phyloP scores from a whole-genome alignment of 2,113 vertebrate species.

The Scartelaos histophorus region DNA sequence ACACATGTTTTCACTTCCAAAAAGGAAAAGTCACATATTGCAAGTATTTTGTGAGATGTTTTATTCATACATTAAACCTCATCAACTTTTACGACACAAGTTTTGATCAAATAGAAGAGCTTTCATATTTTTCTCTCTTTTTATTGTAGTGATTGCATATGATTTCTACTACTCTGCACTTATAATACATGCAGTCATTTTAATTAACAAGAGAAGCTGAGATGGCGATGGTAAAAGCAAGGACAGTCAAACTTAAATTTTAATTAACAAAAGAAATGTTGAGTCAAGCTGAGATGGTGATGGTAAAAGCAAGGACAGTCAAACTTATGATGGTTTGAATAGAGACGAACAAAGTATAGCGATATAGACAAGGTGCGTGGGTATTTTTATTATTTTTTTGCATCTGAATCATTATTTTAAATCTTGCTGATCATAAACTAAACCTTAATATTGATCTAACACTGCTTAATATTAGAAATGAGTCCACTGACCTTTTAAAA shows the following conservation, averaged over 20 bases:
- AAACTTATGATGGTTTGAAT: background rate
- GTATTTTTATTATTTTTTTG: too few relatives aligned
- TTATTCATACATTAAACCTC: constrained; percentile 61
- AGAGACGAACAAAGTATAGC: too few relatives aligned
- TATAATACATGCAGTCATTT: background rate
- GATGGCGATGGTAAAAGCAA: background rate
- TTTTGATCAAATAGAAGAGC: constrained; percentile 26
- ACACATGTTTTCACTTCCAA: constrained; percentile 49
- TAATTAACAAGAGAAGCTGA: background rate
- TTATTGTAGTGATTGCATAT: background rate
- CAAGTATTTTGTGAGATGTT: constrained; percentile 50
- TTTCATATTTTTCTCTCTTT: background rate
- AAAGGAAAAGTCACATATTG: constrained; percentile 37
- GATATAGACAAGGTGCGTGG: too few relatives aligned
- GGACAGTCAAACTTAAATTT: background rate
- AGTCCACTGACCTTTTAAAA: too few relatives aligned
- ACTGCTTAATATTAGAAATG: too few relatives aligned
- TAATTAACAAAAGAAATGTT: background rate
- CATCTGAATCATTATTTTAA: too few relatives aligned
- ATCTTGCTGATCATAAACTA: too few relatives aligned
- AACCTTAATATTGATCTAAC: too few relatives aligned
- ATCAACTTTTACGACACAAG: constrained; percentile 31
- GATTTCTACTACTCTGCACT: background rate
- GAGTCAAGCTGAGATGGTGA: background rate
- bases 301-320: background rate